A percentile compares a stretch with the other conserved stretches of the same genome.
Evolutionary conservation across 1,140 invertebrate species (phyloP).

Genomic region (Danaus plexippus): DNA sequence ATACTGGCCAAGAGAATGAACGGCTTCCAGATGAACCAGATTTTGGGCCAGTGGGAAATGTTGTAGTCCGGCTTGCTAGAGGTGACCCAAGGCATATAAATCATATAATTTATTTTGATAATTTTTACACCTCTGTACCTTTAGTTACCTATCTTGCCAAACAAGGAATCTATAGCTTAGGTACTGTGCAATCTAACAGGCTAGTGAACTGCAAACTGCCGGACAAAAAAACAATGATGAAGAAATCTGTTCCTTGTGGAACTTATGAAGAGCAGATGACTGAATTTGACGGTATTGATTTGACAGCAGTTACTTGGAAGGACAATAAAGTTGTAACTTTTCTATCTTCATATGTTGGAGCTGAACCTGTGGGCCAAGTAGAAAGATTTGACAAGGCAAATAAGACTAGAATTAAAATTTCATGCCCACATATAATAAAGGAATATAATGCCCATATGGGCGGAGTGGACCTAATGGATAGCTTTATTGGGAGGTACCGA

Average conservation of each 20-base stretch:
- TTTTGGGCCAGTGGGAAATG: slow-evolving; percentile 31
- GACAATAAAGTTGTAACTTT: slow-evolving; percentile 59
- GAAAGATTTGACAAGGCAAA: slow-evolving; percentile 42
- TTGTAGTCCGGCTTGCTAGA: slow-evolving; percentile 28
- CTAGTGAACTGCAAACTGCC: slow-evolving; percentile 31
- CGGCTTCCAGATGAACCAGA: slow-evolving; percentile 33
- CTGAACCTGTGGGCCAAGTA: slow-evolving; percentile 31
- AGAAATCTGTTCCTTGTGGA: slow-evolving; percentile 33
- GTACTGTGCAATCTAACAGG: slow-evolving; percentile 30
- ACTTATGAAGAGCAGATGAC: slow-evolving; percentile 35
- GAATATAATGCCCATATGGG: slow-evolving; percentile 60
- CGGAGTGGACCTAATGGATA: slow-evolving; percentile 55
- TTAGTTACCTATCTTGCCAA: slow-evolving; percentile 32
- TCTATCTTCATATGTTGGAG: slow-evolving; percentile 49
- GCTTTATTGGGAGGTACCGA: slow-evolving; percentile 54
- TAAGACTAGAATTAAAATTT: slow-evolving; percentile 44
- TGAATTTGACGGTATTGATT: slow-evolving; percentile 34
- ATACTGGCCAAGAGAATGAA: slow-evolving; percentile 40
- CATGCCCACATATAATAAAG: slow-evolving; percentile 56
- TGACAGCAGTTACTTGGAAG: slow-evolving; percentile 36
- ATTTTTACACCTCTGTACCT: slow-evolving; percentile 37
- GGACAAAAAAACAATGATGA: slow-evolving; percentile 33
- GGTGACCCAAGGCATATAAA: slow-evolving; percentile 30
- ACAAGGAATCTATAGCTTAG: slow-evolving; percentile 32
- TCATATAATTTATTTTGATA: slow-evolving; percentile 32